Conservation (phyloP, 2,888 invertebrate genomes). For the Octonoba sinensis region DNA sequence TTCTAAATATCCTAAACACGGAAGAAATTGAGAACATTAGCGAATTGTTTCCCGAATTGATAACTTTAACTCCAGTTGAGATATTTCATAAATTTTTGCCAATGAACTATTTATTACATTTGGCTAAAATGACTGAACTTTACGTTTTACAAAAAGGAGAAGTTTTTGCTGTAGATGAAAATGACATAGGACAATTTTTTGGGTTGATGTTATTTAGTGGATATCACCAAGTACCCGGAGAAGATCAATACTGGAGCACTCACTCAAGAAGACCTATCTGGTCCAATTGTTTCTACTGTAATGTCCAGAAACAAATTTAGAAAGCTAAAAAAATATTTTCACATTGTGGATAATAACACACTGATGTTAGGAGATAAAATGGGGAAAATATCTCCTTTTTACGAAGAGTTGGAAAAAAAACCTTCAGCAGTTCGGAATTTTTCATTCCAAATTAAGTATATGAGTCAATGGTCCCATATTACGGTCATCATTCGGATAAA, state of each 20-base stretch:
- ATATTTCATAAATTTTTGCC: conserved; percentile 7
- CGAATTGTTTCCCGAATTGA: no score
- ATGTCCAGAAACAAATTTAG: conserved; percentile 2
- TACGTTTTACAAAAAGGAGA: conserved; percentile 5
- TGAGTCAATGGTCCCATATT: conserved; percentile 4
- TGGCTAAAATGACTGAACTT: conserved; percentile 1
- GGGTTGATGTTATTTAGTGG: conserved; percentile 9
- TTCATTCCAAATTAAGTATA: not conserved
- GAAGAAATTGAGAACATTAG: no score
- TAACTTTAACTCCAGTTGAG: not conserved
- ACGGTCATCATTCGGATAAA: conserved; percentile 3
- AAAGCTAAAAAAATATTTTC: conserved; percentile 4
- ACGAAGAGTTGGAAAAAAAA: not conserved
- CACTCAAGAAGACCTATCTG: not conserved
- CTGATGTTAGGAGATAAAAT: not conserved
- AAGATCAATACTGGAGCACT: conserved; percentile 14
- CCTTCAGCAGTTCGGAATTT: not conserved
- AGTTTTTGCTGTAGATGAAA: not conserved
- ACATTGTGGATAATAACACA: not conserved
- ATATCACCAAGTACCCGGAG: not conserved
- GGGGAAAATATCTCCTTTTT: not conserved
- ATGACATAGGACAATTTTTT: not conserved
- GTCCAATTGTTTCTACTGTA: not conserved
- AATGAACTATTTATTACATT: not conserved
- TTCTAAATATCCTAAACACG: not conserved